A percentile compares a stretch with the other conserved stretches of the same genome.
Conservation (phyloP, 1,140 invertebrate species). For the Globodera rostochiensis region DNA sequence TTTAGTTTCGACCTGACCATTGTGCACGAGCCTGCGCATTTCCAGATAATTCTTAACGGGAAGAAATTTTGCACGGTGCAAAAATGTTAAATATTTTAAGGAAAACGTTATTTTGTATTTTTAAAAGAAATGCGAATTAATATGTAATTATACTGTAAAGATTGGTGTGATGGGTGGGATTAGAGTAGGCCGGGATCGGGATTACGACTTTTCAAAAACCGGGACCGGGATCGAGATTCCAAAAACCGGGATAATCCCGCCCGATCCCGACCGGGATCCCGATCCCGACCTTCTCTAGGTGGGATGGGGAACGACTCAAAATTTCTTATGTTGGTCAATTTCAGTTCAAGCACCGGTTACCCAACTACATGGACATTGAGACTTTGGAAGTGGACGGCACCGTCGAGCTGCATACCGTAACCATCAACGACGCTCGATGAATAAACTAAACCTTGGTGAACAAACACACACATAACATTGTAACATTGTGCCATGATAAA, state of each 20-base stretch:
- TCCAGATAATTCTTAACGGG: constrained; percentile 56
- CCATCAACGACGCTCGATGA: constrained; percentile 46
- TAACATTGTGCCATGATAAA: no score
- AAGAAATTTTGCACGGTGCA: constrained; percentile 44
- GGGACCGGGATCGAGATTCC: no score
- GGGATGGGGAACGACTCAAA: no score
- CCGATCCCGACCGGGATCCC: no score
- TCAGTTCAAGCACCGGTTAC: constrained; percentile 41
- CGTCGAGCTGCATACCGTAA: constrained; percentile 57
- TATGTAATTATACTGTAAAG: no score
- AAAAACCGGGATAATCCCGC: no score
- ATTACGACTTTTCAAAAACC: no score
- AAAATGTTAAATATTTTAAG: background rate
- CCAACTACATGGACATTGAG: constrained; percentile 48
- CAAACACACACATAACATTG: no score
- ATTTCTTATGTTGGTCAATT: background rate
- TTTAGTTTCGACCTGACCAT: constrained; percentile 63
- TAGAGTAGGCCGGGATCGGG: no score
- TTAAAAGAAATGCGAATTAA: background rate
- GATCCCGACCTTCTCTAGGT: no score
- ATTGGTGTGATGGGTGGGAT: no score
- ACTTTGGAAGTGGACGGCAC: constrained; percentile 53
- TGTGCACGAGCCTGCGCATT: constrained; percentile 58
- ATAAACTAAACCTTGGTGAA: background rate
- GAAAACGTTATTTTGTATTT: background rate